These are phyloP conservation scores for Laspeyria flexula DNA, from an alignment of 2,888 invertebrate species.

Conservation along the genomic window DNA sequence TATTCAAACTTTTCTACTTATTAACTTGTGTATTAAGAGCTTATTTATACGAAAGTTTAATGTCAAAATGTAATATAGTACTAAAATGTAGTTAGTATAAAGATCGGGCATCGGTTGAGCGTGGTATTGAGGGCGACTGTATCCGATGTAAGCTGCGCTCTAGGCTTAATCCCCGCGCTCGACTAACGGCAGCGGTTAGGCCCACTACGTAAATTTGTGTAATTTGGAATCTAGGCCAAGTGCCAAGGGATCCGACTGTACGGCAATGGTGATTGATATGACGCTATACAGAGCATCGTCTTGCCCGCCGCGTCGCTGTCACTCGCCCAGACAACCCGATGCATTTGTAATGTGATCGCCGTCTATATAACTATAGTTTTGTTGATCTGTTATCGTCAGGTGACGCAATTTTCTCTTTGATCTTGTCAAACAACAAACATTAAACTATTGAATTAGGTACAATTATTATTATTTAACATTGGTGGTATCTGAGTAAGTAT, in stretches of 20 bases:
- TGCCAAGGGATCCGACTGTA: constrained; percentile 80
- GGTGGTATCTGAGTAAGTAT: neutral
- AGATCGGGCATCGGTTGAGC: constrained; percentile 71
- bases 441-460: neutral
- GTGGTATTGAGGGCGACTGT: constrained; percentile 69
- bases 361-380: constrained; percentile 33
- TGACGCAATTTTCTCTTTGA: constrained; percentile 23
- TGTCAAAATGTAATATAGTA: constrained; percentile 44
- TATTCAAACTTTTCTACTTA: constrained; percentile 82
- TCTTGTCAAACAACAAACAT: constrained; percentile 12
- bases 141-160: constrained; percentile 76
- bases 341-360: constrained; percentile 68
- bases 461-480: neutral
- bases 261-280: constrained; percentile 84
- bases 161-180: constrained; percentile 74
- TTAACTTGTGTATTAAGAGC: constrained; percentile 80
- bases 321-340: constrained; percentile 61
- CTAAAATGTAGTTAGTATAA: constrained; percentile 57
- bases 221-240: constrained; percentile 85
- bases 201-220: constrained; percentile 84
- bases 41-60: constrained; percentile 67
- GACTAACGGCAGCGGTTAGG: constrained; percentile 75
- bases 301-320: constrained; percentile 60
- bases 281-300: constrained; percentile 71
- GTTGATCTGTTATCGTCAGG: constrained; percentile 18